Evolutionary conservation across 2,888 invertebrate genomes (phyloP).

Genomic region (Slavum lentiscoides): DNA sequence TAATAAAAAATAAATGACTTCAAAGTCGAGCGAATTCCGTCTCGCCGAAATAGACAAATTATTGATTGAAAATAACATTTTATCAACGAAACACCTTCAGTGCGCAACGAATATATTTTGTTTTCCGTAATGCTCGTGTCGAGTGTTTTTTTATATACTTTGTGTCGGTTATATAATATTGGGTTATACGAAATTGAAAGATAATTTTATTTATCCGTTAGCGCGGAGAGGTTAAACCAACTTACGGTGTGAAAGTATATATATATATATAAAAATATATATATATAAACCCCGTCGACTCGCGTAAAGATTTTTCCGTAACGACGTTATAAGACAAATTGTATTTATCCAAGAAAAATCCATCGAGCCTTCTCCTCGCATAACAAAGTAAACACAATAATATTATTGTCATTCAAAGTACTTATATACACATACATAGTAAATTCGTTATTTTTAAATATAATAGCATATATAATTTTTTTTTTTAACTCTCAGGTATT

Average conservation of each 20-base stretch:
- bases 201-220: conserved; percentile 24
- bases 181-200: conserved; percentile 10
- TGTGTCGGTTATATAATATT: conserved; percentile 6
- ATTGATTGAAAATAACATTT: too few relatives aligned
- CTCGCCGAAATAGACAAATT: too few relatives aligned
- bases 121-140: background rate
- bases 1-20: too few relatives aligned
- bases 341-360: conserved; percentile 21
- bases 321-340: conserved; percentile 21
- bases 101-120: background rate
- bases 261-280: too few relatives aligned
- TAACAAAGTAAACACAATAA: background rate
- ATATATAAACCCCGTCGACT: background rate
- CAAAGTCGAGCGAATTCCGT: too few relatives aligned
- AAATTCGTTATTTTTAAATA: too few relatives aligned
- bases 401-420: background rate
- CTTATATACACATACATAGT: too few relatives aligned
- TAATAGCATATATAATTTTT: too few relatives aligned
- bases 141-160: background rate
- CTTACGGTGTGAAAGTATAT: background rate
- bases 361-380: background rate
- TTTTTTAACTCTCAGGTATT: too few relatives aligned
- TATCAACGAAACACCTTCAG: background rate
- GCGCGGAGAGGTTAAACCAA: background rate
- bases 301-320: background rate